phyloP scores from a whole-genome alignment of 2,113 vertebrate species.

The Sakesphorus luctuosus region DNA sequence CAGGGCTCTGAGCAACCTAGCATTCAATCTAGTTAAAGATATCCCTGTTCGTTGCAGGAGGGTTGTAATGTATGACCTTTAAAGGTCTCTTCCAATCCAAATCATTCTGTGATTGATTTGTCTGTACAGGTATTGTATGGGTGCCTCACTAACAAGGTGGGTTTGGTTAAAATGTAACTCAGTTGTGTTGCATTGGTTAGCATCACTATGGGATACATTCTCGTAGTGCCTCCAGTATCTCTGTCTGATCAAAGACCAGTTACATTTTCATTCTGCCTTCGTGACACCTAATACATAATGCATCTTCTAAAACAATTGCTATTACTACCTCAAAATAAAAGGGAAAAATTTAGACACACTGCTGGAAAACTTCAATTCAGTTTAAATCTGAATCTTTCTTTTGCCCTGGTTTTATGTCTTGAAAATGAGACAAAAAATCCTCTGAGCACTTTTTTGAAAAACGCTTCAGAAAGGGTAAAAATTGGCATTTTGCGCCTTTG shows the following conservation, averaged over 20 bases:
- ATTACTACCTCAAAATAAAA: background rate
- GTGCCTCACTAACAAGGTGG: background rate
- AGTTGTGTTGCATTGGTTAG: background rate
- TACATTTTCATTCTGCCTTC: background rate
- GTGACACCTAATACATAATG: background rate
- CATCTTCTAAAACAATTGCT: background rate
- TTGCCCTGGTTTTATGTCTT: background rate
- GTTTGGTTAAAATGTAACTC: background rate
- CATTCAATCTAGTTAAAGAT: background rate
- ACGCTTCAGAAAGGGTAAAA: background rate
- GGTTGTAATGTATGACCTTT: background rate
- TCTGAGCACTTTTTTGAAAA: background rate
- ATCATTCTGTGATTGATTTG: background rate
- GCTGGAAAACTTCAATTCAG: background rate
- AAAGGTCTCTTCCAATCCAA: background rate
- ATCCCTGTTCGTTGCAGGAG: background rate
- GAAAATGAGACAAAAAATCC: background rate
- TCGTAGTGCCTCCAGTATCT: background rate
- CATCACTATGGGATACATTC: accelerated
- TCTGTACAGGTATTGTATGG: background rate
- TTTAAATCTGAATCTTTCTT: background rate
- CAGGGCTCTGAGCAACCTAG: accelerated
- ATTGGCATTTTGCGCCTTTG: background rate
- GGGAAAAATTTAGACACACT: background rate
- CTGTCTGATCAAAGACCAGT: background rate